phyloP scores from a whole-genome alignment of 92 coral and sea anemone genomes.

The Hydrozoanthus gracilis region DNA sequence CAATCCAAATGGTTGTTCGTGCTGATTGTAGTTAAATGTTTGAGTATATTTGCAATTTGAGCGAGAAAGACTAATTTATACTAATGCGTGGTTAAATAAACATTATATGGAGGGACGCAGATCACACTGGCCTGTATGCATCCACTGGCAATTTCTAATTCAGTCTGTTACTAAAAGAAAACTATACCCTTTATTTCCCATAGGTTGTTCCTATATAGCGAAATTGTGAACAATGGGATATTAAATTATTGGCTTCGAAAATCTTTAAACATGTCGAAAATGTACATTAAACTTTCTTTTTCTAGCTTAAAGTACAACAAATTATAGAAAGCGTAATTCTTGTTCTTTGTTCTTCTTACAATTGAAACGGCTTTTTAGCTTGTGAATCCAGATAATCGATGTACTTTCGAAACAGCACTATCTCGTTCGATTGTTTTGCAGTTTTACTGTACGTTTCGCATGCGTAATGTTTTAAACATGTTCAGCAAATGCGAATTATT shows the following conservation, averaged over 20 bases:
- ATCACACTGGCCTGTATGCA: no score
- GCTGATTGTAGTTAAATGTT: constrained; percentile 49
- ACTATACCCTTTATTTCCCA: no score
- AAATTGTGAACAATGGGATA: background rate
- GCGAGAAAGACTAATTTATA: constrained; percentile 45
- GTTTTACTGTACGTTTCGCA: background rate
- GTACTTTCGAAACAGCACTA: background rate
- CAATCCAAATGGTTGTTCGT: constrained; percentile 16
- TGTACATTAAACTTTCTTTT: no score
- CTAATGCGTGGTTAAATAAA: constrained; percentile 44
- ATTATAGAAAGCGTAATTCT: no score
- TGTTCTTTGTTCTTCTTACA: background rate
- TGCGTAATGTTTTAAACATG: background rate
- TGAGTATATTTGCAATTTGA: constrained; percentile 70
- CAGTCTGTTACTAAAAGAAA: no score
- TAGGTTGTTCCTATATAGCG: no score
- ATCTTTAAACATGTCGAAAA: no score
- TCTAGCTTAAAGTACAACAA: no score
- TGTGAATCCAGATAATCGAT: no score
- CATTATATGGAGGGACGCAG: background rate
- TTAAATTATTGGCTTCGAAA: no score
- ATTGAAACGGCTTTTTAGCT: background rate
- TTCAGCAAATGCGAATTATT: no score
- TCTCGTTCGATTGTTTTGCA: background rate
- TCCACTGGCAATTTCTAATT: no score